These are phyloP conservation scores for Pseudoips prasinana DNA, from an alignment of 2,888 invertebrate genomes.

Conservation along the genomic window DNA sequence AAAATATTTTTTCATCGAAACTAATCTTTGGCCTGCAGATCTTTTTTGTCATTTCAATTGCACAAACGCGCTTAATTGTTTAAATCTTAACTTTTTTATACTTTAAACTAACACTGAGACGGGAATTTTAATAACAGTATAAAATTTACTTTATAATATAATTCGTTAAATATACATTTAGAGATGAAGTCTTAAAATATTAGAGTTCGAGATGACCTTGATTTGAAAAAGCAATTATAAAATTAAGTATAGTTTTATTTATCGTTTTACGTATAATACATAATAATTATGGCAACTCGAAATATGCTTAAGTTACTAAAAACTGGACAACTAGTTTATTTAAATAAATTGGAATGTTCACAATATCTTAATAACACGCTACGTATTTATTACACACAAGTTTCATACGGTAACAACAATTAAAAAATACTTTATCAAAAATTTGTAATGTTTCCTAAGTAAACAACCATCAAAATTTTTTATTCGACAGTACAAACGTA, in stretches of 20 bases:
- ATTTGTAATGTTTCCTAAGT: slow-evolving; percentile 44
- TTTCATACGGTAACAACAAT: slow-evolving; percentile 71
- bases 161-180: slow-evolving; percentile 23
- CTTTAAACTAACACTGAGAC: slow-evolving; percentile 60
- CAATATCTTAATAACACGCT: slow-evolving; percentile 50
- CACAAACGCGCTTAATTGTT: slow-evolving; percentile 53
- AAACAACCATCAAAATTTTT: slow-evolving; percentile 50
- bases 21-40: slow-evolving; percentile 81
- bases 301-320: slow-evolving; percentile 45
- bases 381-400: slow-evolving; percentile 52
- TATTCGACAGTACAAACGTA: slow-evolving; percentile 38
- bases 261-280: slow-evolving; percentile 52
- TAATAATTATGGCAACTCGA: slow-evolving; percentile 71
- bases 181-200: slow-evolving; percentile 34
- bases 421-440: slow-evolving; percentile 59
- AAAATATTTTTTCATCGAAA: slow-evolving; percentile 45
- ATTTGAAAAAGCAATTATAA: slow-evolving; percentile 36
- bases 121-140: slow-evolving; percentile 36
- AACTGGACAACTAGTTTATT: slow-evolving; percentile 45
- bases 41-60: slow-evolving; percentile 56
- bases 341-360: slow-evolving; percentile 61
- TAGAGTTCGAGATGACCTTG: slow-evolving; percentile 27
- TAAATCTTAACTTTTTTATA: slow-evolving; percentile 27
- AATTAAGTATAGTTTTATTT: slow-evolving; percentile 76
- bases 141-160: slow-evolving; percentile 25